phyloP scores from a whole-genome alignment of 2,888 invertebrate species.

The Augiades crinisus region DNA sequence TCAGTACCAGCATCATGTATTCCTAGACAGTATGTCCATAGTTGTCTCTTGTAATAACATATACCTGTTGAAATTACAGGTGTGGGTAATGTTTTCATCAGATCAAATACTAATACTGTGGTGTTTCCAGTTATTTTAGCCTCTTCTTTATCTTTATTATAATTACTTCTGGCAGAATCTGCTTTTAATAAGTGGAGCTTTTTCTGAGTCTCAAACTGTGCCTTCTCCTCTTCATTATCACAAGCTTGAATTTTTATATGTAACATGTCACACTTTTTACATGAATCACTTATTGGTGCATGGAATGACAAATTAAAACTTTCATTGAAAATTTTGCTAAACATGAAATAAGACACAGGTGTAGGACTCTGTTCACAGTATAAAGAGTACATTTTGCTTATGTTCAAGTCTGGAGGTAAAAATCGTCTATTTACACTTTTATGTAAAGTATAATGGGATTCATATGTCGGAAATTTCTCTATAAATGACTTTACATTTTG shows the following conservation, averaged over 20 bases:
- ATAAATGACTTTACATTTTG: conserved; percentile 30
- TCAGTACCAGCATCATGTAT: conserved; percentile 19
- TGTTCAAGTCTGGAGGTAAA: conserved; percentile 13
- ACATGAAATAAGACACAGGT: conserved; percentile 22
- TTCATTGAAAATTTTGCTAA: conserved; percentile 28
- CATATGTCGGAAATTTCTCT: conserved; percentile 26
- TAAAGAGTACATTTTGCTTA: conserved; percentile 2
- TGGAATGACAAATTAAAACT: conserved; percentile 26
- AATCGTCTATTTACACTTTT: conserved; percentile 18
- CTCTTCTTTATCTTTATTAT: conserved; percentile 26
- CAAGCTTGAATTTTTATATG: conserved; percentile 24
- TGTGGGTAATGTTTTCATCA: conserved; percentile 35
- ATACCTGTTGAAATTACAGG: conserved; percentile 34
- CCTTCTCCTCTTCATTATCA: conserved; percentile 13
- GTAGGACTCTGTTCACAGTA: not conserved
- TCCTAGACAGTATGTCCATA: conserved; percentile 5
- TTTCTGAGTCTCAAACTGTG: conserved; percentile 18
- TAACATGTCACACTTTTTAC: conserved; percentile 27
- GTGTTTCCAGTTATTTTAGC: conserved; percentile 25
- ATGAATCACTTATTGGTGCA: conserved; percentile 28
- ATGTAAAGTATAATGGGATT: conserved; percentile 26
- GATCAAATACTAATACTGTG: conserved; percentile 33
- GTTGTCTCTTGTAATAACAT: conserved; percentile 36
- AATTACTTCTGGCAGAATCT: conserved; percentile 28
- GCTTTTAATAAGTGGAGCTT: conserved; percentile 18